phyloP scores from a whole-genome alignment of 2,113 vertebrate species.

The Paraplagusia blochii region DNA sequence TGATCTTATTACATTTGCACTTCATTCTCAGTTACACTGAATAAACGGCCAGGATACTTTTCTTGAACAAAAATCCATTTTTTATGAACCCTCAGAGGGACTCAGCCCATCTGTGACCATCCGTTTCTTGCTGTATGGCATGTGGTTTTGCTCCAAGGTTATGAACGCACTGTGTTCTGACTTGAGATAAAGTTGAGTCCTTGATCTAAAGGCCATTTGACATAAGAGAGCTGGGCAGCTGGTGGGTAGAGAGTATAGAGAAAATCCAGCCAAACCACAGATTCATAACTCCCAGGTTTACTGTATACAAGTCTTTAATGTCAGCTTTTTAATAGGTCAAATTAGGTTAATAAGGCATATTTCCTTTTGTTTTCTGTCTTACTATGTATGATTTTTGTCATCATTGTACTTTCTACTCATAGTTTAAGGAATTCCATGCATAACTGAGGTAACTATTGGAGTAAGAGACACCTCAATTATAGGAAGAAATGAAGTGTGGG shows the following conservation, averaged over 20 bases:
- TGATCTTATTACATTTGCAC: too few relatives aligned
- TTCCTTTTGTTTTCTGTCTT: background rate
- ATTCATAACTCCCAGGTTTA: too few relatives aligned
- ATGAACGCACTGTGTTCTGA: conserved; percentile 31
- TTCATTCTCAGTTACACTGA: background rate
- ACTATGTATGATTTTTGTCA: too few relatives aligned
- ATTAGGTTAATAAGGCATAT: background rate
- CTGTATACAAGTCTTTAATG: too few relatives aligned
- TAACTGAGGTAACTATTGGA: too few relatives aligned
- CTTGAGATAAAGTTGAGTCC: conserved; percentile 27
- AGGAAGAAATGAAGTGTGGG: too few relatives aligned
- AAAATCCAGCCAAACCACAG: background rate
- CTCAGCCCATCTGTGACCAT: conserved; percentile 30
- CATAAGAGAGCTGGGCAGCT: conserved; percentile 12
- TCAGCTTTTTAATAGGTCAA: background rate
- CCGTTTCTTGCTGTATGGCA: conserved; percentile 24
- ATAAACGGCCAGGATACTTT: conserved; percentile 1
- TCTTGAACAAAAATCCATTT: conserved; percentile 10
- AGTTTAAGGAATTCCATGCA: too few relatives aligned
- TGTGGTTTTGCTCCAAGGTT: conserved; percentile 45
- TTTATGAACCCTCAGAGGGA: conserved; percentile 32
- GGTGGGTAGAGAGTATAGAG: background rate
- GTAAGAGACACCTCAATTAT: too few relatives aligned
- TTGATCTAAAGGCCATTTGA: conserved; percentile 32
- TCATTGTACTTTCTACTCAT: too few relatives aligned